Evolutionary conservation across 2,888 invertebrate species (phyloP).

Genomic region (Spilosoma lubricipeda): DNA sequence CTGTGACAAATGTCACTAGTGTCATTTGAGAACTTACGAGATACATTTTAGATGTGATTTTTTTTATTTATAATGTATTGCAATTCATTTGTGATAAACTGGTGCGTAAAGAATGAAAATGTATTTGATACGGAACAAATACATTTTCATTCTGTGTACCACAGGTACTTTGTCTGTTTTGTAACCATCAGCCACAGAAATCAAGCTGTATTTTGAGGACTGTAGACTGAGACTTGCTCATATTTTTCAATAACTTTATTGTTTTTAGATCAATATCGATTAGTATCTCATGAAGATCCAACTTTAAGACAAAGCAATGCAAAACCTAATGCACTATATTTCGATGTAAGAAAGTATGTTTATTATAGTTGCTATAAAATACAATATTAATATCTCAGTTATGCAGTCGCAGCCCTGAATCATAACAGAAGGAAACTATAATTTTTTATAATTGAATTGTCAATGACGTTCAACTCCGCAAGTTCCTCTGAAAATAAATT

Average conservation of each 20-base stretch:
- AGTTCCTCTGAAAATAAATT: not conserved
- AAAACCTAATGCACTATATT: slow-evolving; percentile 2
- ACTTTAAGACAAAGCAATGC: slow-evolving; percentile 4
- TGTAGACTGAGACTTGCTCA: not conserved
- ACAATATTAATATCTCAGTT: not conserved
- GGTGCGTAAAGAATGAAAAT: too few relatives aligned
- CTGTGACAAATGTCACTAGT: too few relatives aligned
- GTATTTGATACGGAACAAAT: too few relatives aligned
- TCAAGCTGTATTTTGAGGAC: too few relatives aligned
- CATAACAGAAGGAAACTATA: not conserved
- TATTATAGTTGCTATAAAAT: not conserved
- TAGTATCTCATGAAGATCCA: not conserved
- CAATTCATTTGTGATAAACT: too few relatives aligned
- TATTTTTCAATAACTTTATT: not conserved
- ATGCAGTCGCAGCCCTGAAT: not conserved
- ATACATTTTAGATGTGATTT: too few relatives aligned
- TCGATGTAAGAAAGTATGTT: not conserved
- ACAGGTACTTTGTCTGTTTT: too few relatives aligned
- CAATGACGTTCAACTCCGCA: not conserved
- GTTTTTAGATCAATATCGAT: not conserved
- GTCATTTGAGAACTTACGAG: too few relatives aligned
- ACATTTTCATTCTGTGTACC: too few relatives aligned
- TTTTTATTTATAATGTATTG: too few relatives aligned
- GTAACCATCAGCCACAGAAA: too few relatives aligned
- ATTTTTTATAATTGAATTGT: not conserved